Evolutionary conservation across 2,113 vertebrate genomes (phyloP).

Genomic region (Sclerurus mexicanus): DNA sequence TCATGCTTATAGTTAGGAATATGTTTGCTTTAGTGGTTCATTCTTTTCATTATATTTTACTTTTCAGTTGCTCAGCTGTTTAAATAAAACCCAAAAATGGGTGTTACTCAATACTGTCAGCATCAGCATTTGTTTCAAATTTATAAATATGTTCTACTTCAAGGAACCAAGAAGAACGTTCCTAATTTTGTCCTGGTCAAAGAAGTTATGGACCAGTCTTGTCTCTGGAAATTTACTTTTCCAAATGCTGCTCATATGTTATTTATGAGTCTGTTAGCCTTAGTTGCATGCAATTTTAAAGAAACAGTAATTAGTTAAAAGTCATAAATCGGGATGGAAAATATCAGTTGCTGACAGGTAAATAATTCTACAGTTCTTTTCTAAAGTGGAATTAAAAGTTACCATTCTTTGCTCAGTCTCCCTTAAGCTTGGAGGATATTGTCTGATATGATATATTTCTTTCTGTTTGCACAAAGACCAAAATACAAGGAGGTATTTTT

Average conservation of each 20-base stretch:
- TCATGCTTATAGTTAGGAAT: not conserved
- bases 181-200: not conserved
- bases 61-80: conserved; percentile 20
- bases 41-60: not conserved
- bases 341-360: not conserved
- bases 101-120: not conserved
- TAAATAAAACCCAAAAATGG: conserved; percentile 29
- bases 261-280: not conserved
- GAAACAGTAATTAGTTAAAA: not conserved
- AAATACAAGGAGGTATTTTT: not conserved
- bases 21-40: not conserved
- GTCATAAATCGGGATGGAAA: not conserved
- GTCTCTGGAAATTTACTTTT: conserved; percentile 36
- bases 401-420: not conserved
- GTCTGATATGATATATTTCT: not conserved
- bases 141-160: not conserved
- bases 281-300: not conserved
- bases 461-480: not conserved
- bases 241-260: not conserved
- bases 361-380: not conserved
- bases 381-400: not conserved
- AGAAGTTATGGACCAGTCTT: conserved; percentile 11
- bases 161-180: not conserved
- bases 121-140: conserved; percentile 38
- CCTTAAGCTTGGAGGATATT: not conserved